Conservation (phyloP, 2,888 invertebrate genomes). For the Epinotia brunnichana region DNA sequence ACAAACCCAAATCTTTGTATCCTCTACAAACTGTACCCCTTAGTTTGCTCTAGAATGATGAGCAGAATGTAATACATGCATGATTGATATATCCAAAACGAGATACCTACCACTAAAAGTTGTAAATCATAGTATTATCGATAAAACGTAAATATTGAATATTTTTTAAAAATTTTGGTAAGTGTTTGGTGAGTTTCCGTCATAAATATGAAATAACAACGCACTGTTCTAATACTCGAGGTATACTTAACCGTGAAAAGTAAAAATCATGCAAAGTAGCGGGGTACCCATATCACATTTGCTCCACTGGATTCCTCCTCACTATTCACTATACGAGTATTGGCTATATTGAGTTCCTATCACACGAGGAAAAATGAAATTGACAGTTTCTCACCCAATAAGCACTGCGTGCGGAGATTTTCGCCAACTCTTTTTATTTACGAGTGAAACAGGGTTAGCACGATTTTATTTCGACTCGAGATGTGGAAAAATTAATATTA, state of each 20-base stretch:
- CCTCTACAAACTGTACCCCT: too few relatives aligned
- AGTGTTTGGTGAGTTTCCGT: too few relatives aligned
- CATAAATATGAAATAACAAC: too few relatives aligned
- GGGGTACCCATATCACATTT: background rate
- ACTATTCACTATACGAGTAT: slow-evolving; percentile 11
- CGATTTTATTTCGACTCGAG: background rate
- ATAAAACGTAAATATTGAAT: too few relatives aligned
- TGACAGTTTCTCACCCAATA: slow-evolving; percentile 25
- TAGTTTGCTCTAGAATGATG: too few relatives aligned
- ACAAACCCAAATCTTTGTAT: too few relatives aligned
- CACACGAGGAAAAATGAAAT: slow-evolving; percentile 12
- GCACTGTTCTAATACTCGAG: too few relatives aligned
- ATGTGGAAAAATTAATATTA: background rate
- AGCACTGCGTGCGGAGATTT: slow-evolving; percentile 10
- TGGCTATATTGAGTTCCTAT: slow-evolving; percentile 16
- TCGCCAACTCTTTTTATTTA: slow-evolving; percentile 3
- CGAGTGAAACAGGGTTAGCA: background rate
- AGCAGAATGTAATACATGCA: too few relatives aligned
- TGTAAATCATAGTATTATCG: too few relatives aligned
- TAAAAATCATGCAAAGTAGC: background rate
- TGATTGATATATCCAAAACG: too few relatives aligned
- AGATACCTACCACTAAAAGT: too few relatives aligned
- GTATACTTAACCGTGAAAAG: background rate
- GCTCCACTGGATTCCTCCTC: slow-evolving; percentile 11
- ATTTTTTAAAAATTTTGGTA: too few relatives aligned